Percentiles rank a stretch among this genome's conserved stretches.
Conservation (phyloP, 2,113 vertebrate species). For the Glaucomys volans region DNA sequence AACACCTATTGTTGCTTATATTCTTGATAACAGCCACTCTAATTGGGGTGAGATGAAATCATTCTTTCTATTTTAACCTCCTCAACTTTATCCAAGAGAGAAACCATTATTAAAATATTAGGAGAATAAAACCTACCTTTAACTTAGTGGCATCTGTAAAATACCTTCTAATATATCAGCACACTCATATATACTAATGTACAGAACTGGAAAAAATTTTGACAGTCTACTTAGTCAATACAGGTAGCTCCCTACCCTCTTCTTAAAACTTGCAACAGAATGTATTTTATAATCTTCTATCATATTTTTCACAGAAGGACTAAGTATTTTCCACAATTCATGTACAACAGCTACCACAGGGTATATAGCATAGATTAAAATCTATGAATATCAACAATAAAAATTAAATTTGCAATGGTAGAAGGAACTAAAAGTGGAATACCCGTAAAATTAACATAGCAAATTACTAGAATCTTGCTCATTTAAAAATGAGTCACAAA, state of each 20-base stretch:
- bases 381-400: slow-evolving; percentile 33
- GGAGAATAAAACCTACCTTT: slow-evolving; percentile 3
- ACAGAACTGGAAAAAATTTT: background rate
- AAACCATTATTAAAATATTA: slow-evolving; percentile 42
- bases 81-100: background rate
- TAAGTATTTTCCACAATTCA: slow-evolving; percentile 37
- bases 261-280: slow-evolving; percentile 51
- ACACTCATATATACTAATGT: background rate
- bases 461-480: slow-evolving; percentile 41
- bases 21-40: no score
- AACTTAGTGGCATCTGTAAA: slow-evolving; percentile 43
- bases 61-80: background rate
- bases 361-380: slow-evolving; percentile 9
- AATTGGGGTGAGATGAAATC: no score
- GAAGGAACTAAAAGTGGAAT: slow-evolving; percentile 58
- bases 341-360: background rate
- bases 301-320: slow-evolving; percentile 3
- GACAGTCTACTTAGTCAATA: slow-evolving; percentile 18
- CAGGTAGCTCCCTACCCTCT: background rate
- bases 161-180: slow-evolving; percentile 10
- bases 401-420: slow-evolving; percentile 39
- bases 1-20: no score
- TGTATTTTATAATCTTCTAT: slow-evolving; percentile 30
- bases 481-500: slow-evolving; percentile 48
- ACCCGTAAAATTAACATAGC: slow-evolving; percentile 14